Conservation (phyloP, 2,888 invertebrate genomes). For the Aplocera efformata region DNA sequence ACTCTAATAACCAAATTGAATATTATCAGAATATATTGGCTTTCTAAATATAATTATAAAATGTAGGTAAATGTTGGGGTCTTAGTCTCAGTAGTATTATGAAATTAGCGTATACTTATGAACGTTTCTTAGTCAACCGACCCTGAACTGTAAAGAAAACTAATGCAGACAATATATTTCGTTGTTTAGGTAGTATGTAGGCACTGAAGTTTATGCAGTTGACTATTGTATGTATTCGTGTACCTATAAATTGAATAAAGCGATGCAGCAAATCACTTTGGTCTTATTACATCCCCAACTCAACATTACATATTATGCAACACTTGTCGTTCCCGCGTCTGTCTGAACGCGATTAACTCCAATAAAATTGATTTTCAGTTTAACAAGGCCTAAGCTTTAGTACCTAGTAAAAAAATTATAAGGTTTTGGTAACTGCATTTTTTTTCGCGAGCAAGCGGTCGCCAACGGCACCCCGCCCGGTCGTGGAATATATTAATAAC, state of each 20-base stretch:
- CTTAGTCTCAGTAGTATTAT: slow-evolving; percentile 10
- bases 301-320: too few species aligned
- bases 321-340: too few species aligned
- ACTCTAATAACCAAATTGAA: slow-evolving; percentile 10
- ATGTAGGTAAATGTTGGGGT: slow-evolving; percentile 9
- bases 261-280: slow-evolving; percentile 52
- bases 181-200: slow-evolving; percentile 79
- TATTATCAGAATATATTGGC: slow-evolving; percentile 8
- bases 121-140: slow-evolving; percentile 57
- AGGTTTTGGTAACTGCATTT: too few species aligned
- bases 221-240: slow-evolving; percentile 74
- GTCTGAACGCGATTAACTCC: too few species aligned
- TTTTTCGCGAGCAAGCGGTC: too few species aligned
- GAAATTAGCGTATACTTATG: slow-evolving; percentile 36
- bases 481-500: too few species aligned
- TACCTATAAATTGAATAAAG: slow-evolving; percentile 67
- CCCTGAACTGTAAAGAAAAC: slow-evolving; percentile 64
- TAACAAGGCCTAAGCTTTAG: too few species aligned
- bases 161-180: slow-evolving; percentile 74
- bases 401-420: too few species aligned
- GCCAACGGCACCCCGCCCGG: too few species aligned
- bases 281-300: slow-evolving; percentile 31
- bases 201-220: slow-evolving; percentile 78
- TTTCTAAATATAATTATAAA: slow-evolving; percentile 6
- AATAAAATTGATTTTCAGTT: too few species aligned